Conservation (phyloP, 2,113 vertebrate genomes). For the Sinocyclocheilus rhinocerous region DNA sequence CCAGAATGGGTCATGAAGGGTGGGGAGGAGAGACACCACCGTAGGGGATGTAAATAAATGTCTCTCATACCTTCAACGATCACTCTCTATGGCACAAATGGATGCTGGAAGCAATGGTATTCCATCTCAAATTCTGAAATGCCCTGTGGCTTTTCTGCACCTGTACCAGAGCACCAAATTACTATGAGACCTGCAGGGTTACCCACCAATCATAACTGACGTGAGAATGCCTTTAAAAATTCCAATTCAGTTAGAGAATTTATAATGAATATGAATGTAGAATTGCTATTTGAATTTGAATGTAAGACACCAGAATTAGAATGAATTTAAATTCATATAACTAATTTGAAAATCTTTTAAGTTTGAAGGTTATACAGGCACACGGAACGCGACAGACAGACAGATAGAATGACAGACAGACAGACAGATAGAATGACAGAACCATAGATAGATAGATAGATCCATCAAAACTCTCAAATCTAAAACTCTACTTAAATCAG, state of each 20-base stretch:
- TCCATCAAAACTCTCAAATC: background rate
- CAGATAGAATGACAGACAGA: background rate
- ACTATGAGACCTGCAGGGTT: background rate
- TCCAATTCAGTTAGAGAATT: background rate
- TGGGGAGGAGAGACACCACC: conserved; percentile 1
- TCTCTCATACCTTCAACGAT: conserved; percentile 9
- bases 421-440: background rate
- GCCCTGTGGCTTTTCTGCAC: background rate
- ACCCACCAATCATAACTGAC: background rate
- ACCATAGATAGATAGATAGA: background rate
- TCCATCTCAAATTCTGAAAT: background rate
- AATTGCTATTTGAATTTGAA: background rate
- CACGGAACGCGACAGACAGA: background rate
- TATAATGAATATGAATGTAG: background rate
- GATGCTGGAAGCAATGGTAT: background rate
- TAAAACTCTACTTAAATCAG: background rate
- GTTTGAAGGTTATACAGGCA: background rate
- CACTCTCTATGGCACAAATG: background rate
- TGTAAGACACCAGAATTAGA: background rate
- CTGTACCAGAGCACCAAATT: background rate
- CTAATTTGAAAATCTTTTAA: background rate
- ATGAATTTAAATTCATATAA: background rate
- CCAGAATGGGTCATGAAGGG: conserved; percentile 30
- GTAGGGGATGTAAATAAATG: conserved; percentile 4
- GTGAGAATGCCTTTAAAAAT: background rate